Conservation (phyloP, 2,888 invertebrate species). For the Epiperipatus broadwayi region DNA sequence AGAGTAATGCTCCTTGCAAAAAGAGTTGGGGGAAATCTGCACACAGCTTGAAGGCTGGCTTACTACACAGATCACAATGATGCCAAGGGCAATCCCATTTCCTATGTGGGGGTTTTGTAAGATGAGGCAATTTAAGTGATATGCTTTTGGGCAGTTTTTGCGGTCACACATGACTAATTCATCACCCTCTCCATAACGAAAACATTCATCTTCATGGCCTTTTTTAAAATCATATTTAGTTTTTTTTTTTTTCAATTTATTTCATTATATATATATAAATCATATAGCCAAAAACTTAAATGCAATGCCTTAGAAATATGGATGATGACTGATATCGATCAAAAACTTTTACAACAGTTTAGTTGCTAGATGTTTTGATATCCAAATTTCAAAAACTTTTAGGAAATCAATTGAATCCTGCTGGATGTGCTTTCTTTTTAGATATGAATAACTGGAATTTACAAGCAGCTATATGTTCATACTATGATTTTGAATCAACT, state of each 20-base stretch:
- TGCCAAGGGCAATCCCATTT: slow-evolving; percentile 40
- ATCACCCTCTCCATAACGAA: slow-evolving; percentile 35
- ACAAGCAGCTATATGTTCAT: slow-evolving; percentile 85
- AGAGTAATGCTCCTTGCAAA: slow-evolving; percentile 30
- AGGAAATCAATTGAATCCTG: slow-evolving; percentile 51
- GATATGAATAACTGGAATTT: slow-evolving; percentile 99
- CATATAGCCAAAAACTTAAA: too few relatives aligned
- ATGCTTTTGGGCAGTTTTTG: slow-evolving; percentile 34
- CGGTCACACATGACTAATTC: slow-evolving; percentile 35
- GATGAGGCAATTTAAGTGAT: slow-evolving; percentile 34
- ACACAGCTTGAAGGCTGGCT: slow-evolving; percentile 30
- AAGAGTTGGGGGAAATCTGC: slow-evolving; percentile 35
- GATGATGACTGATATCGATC: slow-evolving; percentile 59
- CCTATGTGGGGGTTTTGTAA: slow-evolving; percentile 32
- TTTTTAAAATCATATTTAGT: slow-evolving; percentile 14
- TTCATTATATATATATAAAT: too few relatives aligned
- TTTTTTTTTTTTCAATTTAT: slow-evolving; percentile 20
- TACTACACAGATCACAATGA: slow-evolving; percentile 36
- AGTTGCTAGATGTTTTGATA: slow-evolving; percentile 82
- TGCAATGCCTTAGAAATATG: too few relatives aligned
- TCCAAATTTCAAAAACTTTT: slow-evolving; percentile 72
- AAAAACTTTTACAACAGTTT: slow-evolving; percentile 72
- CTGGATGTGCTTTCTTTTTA: slow-evolving; percentile 63
- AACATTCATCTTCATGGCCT: slow-evolving; percentile 34
- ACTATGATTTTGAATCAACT: slow-evolving; percentile 65